Base-by-base conservation (phyloP, 2,888 invertebrate genomes). In the Drosophila histrio region DNA sequence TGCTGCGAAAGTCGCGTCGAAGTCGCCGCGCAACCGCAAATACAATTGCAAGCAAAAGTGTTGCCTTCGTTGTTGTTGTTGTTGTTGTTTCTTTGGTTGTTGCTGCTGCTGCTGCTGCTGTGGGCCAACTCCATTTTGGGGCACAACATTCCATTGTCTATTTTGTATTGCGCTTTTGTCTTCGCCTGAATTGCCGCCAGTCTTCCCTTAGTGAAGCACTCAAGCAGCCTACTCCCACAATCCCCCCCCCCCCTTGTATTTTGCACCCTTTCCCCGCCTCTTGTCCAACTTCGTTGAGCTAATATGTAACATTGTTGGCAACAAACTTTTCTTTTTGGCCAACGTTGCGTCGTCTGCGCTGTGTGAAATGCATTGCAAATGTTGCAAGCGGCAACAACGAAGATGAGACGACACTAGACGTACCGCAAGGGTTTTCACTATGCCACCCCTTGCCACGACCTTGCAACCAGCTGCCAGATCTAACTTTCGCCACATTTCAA, bases 61-160 rank as follows among this genome's bases (percentile, higher is more conserved):
- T 74, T 74, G 61, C 53, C 50, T 62, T 57, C 53, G 41, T 56
- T 79, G 72, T 65, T 71, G 65, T 46, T 54, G 57, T 30, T 70
- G 52, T 19, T 76, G 59, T 47, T 69, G 53, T 21, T 46, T 39
- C 8, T 60, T 50, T 5, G 38, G 52, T 19, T 63, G 58, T 2
- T 58, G 59, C 9, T 61, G 60, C 17, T 71, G 44, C 7, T 54
- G 57, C 11, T 59, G 63, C 7, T 60, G 74, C 19, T 75, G 77
- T 87, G 85, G 67, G 85, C 82, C 70, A 85, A 81, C 85, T 72
- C 66, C 78, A 81, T 85, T 87, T 87, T 78, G 85, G 72, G 79
- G 58, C 82, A 66, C 75, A 75, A 67, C 72, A 82, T 78, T 81
- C 86, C 82, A 82, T 87, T 82, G 88, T 87, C 79, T 87, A 65